Base-by-base conservation (phyloP, 2,888 invertebrate genomes). In the Chrysotoxum bicinctum region DNA sequence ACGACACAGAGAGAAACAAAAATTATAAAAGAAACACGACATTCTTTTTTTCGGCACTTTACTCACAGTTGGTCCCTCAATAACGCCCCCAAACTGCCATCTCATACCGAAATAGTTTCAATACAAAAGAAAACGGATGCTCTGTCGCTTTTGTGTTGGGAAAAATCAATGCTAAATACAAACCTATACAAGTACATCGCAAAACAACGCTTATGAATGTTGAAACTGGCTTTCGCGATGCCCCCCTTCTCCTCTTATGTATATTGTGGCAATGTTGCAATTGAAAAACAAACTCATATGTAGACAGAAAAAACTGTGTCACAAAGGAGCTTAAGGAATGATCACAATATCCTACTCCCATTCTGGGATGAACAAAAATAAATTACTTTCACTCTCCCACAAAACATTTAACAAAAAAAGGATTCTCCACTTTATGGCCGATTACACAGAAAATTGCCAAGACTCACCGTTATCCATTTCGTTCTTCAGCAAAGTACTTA, bases 381-480 rank as follows among this genome's bases (percentile, higher is more conserved):
- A 21, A 23, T 23, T 23, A 66, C 79, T 66, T 72, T 80, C 75
- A 52, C 75, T 76, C 52, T 66, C 19, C 6, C 16, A 48, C 19
- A 43, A 10, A 45, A 56, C 30, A 58, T 19, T 45, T 32, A 70
- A 43, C 21, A 37, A 21, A 37, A 5, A 40, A 30, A 58, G 50
- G 66, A 66, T 68, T 69, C 64, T 32, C 48, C 19, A 70, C 37
- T 76, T 78, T 62, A 78, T 40, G 32, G 73, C n/a, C 70, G 70
- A 76, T 78, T 78, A 68, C 69, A 60, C 19, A 56, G 30, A 69
- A 60, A 62, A 52, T 60, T 50, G 30, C 43, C n/a, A 64, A 64
- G 58, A 84, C 84, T 84, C 45, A 84, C 84, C 75, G 80, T 72
- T 84, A 84, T 84, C 84, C 84, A 84, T 84, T 75, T 76, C 80